Percentiles rank a stretch among this genome's conserved stretches.
Evolutionary conservation across 2,797 vertebrate genomes (phyloP).

Genomic region (Smutsia temminckii): DNA sequence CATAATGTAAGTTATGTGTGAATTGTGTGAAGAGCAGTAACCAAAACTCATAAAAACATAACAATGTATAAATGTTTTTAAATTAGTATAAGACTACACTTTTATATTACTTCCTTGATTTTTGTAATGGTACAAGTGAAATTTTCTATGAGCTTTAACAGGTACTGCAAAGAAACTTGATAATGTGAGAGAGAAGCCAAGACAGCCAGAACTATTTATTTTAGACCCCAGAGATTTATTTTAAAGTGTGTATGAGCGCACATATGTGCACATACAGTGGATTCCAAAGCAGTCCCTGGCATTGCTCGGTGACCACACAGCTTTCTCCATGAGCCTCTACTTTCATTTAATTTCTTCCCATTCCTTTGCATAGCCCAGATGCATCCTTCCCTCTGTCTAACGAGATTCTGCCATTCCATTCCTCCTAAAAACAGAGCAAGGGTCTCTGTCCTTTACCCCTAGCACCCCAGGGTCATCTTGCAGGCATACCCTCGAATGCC

Average conservation of each 20-base stretch:
- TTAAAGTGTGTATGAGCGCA: background rate
- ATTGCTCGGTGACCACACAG: background rate
- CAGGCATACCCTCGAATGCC: background rate
- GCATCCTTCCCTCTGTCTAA: background rate
- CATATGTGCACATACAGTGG: rapidly evolving
- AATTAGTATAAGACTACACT: background rate
- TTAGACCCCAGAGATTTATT: background rate
- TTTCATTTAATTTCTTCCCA: background rate
- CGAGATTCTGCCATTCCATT: background rate
- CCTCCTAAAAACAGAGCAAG: background rate
- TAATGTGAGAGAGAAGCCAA: background rate
- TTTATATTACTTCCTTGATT: background rate
- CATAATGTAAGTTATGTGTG: background rate
- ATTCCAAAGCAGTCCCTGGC: background rate
- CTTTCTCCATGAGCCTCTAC: background rate
- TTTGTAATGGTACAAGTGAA: conserved; percentile 2
- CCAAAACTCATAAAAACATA: background rate
- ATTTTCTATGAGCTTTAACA: background rate
- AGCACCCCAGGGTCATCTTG: background rate
- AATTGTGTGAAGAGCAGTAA: background rate
- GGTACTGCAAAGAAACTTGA: background rate
- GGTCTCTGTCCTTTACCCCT: background rate
- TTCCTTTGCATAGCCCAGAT: background rate
- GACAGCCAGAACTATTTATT: background rate
- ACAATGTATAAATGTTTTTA: background rate